Evolutionary conservation across 2,797 vertebrate genomes (phyloP), one percentile per base, ranked within the genome.

Genomic region (Ctenosaura bakeri): DNA sequence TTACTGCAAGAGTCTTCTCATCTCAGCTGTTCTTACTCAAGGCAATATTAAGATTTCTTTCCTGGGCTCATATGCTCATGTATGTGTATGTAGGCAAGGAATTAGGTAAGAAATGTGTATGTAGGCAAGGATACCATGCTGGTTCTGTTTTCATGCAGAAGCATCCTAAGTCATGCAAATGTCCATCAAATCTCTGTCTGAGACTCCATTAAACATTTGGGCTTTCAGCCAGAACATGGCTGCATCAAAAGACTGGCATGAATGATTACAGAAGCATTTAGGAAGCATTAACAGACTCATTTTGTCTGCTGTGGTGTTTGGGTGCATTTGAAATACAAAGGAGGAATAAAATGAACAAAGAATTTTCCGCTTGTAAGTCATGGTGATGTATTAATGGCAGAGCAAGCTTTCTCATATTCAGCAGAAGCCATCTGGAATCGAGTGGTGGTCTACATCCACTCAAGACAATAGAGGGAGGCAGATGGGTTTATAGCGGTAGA

Each of bases 231-330:
- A 90, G 92, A 94, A 82, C 54, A 84, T 0, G 14, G 69, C 85
- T 88, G 83, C 88, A 81, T 90, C 92, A 91, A 91, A 93, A 92
- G 35, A 29, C 89, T 92, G 42, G 90, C 88, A 56, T 89, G 88
- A 94, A 92, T 92, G 95, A 96, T 95, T 95, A 85, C 94, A 71
- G 69, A 81, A 86, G 62, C 81, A 38, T 91, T 90, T 89, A 82
- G 42, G 69, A 82, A 82, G 38, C 66, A 91, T 71, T 89, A 91
- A 78, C 69, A 73, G 80, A 94, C 54, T 0, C 46, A 46, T 54
- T 93, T 86, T 93, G 88, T 79, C 10, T 32, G 66, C 85, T 80
- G 32, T 88, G 59, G 50, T 0, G 6, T 76, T 87, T 4, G 3
- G 66, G 73, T 56, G 86, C 89, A 42, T 90, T 22, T 32, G 83